Percentiles rank a stretch among this genome's conserved stretches.
These are phyloP conservation scores for Eumacrocentrus americanus DNA, from an alignment of 2,888 invertebrate genomes.

Conservation along the genomic window DNA sequence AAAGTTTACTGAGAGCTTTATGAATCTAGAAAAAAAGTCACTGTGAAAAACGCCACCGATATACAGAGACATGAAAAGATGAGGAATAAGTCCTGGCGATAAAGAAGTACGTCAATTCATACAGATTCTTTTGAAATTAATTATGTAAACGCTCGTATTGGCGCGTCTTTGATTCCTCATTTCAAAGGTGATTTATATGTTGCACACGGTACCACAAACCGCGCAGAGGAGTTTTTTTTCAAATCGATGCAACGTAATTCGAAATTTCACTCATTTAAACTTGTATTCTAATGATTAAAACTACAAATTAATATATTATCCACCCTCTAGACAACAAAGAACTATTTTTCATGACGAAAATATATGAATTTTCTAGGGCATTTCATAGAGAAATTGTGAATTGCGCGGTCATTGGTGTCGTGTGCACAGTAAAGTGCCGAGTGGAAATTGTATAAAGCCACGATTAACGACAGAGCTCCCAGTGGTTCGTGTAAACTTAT, in stretches of 20 bases:
- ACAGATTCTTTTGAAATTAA: no score
- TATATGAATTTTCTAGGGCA: neutral
- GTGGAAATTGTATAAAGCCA: conserved; percentile 39
- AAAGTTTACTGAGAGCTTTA: no score
- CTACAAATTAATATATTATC: conserved; percentile 8
- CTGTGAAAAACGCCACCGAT: no score
- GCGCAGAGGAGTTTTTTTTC: neutral
- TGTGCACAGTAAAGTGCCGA: conserved; percentile 37
- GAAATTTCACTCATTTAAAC: conserved; percentile 12
- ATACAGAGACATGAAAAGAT: no score
- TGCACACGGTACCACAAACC: conserved; percentile 32
- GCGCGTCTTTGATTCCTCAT: no score
- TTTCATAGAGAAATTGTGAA: neutral
- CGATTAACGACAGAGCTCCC: conserved; percentile 33
- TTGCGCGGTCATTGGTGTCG: conserved; percentile 37
- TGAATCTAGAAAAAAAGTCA: no score
- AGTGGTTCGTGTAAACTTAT: conserved; percentile 22
- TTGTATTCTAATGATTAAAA: neutral
- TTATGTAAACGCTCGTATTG: no score
- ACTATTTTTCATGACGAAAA: neutral
- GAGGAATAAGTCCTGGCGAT: no score
- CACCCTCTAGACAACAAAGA: neutral
- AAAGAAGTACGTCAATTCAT: no score
- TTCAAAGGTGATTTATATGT: conserved; percentile 6
- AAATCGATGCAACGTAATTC: conserved; percentile 4